A percentile compares a stretch with the other conserved stretches of the same genome.
Conservation (phyloP, 1,140 invertebrate genomes). For the Rhizoglyphus robini region DNA sequence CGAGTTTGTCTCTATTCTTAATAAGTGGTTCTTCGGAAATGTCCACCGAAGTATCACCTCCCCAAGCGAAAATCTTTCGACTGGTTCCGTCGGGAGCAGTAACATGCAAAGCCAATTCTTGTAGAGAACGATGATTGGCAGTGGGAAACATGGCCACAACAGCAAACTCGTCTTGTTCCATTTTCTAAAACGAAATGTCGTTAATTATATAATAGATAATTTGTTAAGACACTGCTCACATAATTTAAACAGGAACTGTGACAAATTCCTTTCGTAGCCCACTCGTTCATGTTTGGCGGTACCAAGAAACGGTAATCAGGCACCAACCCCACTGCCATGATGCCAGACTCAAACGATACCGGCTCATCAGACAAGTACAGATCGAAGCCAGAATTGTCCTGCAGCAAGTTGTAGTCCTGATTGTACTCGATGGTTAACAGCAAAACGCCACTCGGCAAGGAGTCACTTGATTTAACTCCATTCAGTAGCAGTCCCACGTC, state of each 20-base stretch:
- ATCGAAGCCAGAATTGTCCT: conserved; percentile 11
- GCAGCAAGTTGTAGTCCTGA: neutral
- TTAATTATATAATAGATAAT: neutral
- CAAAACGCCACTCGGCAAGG: neutral
- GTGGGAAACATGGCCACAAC: neutral
- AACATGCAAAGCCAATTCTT: neutral
- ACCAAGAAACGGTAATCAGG: neutral
- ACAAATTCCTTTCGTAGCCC: neutral
- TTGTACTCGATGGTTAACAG: neutral
- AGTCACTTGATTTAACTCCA: neutral
- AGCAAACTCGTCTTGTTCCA: neutral
- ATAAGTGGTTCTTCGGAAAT: neutral
- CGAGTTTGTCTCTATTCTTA: neutral
- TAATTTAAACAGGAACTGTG: neutral
- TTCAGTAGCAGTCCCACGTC: neutral
- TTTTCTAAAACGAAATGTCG: neutral
- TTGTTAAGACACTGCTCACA: neutral
- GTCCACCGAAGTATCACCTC: conserved; percentile 1
- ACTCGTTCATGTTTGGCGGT: neutral
- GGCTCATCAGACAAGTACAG: neutral
- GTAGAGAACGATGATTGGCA: neutral
- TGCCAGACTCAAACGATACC: neutral
- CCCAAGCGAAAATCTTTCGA: neutral
- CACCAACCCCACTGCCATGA: neutral
- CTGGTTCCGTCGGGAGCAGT: neutral